Base-by-base conservation (phyloP, 2,888 invertebrate species). In the Yponomeuta sedellus region DNA sequence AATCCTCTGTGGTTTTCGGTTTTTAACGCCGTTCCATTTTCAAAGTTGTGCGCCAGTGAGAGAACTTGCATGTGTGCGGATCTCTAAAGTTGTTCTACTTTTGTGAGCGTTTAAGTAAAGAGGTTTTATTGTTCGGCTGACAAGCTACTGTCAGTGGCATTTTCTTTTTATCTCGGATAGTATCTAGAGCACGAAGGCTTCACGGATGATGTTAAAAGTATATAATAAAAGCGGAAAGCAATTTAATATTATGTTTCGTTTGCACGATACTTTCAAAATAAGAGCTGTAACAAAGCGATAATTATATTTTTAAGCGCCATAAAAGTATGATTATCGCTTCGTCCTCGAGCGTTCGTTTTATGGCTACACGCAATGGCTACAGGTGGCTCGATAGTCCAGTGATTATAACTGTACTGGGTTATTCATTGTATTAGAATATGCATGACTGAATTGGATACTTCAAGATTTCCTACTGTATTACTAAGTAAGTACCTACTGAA, bases 61-160 rank as follows among this genome's bases (percentile, higher is more conserved):
- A 59, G 59, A 5, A 59, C 44, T 52, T 52, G 16, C 16, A 16
- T 52, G 44, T 52, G 44, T 16, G 44, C 44, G 12, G 16, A 52
- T 16, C 44, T 52, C 44, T 52, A 52, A 52, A 52, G 16, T 52
- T 52, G 44, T 52, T 52, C 44, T 52, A 52, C 44, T 52, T 52
- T 52, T 52, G 44, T 52, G 44, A 52, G 44, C 44, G 44, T 52
- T 52, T 52, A 16, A 52, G 16, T 52, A 52, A 52, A 52, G 44
- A 52, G 44, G 44, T 52, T 52, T 52, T 52, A 52, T 52, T 52
- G 44, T 52, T 52, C 44, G 44, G 16, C 44, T 52, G 44, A 52
- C 44, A 52, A 52, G 44, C 44, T 52, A 52, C 44, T 52, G 44
- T 52, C 44, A 16, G 44, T 52, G 44, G 44, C 44, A 52, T 52